phyloP scores from a whole-genome alignment of 1,140 invertebrate genomes.

The Camponotus floridanus region DNA sequence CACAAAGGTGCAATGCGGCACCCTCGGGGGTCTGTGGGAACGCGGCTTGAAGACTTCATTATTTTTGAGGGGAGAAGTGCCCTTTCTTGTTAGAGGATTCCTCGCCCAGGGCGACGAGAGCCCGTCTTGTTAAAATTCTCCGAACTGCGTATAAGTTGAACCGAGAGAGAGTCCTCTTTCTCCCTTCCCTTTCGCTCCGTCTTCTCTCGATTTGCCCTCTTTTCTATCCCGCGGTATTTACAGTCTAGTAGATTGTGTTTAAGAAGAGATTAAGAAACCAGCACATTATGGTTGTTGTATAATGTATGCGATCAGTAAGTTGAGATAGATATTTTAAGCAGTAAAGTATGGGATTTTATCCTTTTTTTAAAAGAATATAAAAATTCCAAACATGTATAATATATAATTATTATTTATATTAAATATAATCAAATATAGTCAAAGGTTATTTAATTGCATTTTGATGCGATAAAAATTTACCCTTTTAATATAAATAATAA shows the following conservation, averaged over 20 bases:
- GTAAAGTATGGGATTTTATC: not conserved
- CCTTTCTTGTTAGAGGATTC: conserved; percentile 80
- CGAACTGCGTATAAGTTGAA: conserved; percentile 73
- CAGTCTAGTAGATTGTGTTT: conserved; percentile 34
- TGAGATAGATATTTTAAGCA: not conserved
- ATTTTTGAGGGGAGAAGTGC: conserved; percentile 78
- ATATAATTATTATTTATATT: not conserved
- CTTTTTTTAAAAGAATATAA: not conserved
- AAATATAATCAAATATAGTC: too few relatives aligned
- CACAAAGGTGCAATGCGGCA: conserved; percentile 66
- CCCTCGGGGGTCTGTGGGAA: conserved; percentile 73
- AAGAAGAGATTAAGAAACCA: conserved; percentile 19
- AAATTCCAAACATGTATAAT: not conserved
- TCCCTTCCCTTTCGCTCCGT: not conserved
- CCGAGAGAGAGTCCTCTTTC: conserved; percentile 11
- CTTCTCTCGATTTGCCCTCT: not conserved
- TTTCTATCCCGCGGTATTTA: conserved; percentile 19
- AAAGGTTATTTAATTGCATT: too few relatives aligned
- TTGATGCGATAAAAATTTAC: too few relatives aligned
- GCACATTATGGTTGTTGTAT: not conserved
- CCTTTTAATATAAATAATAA: too few relatives aligned
- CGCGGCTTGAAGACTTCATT: conserved; percentile 78
- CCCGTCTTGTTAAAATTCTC: conserved; percentile 82
- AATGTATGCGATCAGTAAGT: not conserved
- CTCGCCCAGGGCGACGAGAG: conserved; percentile 77